These are phyloP conservation scores for Anoura caudifer DNA, from an alignment of 2,113 vertebrate genomes.

Conservation along the genomic window DNA sequence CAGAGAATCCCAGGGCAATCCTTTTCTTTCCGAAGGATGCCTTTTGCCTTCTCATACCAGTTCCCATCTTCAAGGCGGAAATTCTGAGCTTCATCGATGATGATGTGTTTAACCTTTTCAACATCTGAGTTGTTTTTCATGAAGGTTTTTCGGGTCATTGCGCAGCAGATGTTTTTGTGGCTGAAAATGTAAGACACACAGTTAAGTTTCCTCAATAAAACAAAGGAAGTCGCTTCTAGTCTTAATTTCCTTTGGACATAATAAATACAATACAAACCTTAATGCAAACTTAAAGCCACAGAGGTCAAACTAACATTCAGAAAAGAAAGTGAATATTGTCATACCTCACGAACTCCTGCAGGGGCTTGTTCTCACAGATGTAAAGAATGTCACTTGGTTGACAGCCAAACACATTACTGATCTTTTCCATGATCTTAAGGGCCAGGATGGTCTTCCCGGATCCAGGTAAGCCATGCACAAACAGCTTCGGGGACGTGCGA, in stretches of 20 bases:
- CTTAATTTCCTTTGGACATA: background rate
- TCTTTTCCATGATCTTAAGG: conserved; percentile 67
- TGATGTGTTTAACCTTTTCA: conserved; percentile 38
- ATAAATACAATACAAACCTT: background rate
- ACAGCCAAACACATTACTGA: conserved; percentile 57
- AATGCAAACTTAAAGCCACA: background rate
- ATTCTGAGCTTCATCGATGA: conserved; percentile 77
- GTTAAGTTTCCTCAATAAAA: background rate
- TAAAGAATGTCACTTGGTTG: conserved; percentile 60
- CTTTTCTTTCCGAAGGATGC: background rate
- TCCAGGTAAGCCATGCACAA: conserved; percentile 75
- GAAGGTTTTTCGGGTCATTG: conserved; percentile 58
- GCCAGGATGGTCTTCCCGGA: conserved; percentile 77
- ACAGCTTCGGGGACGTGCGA: conserved; percentile 41
- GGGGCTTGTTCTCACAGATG: conserved; percentile 73
- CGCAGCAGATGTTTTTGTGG: conserved; percentile 10
- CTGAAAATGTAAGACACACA: conserved; percentile 48
- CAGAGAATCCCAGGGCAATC: conserved; percentile 56
- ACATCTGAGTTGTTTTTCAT: background rate
- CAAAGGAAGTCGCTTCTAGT: background rate
- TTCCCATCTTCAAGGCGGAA: conserved; percentile 19
- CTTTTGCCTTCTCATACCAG: conserved; percentile 54
- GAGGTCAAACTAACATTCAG: background rate
- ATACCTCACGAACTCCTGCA: conserved; percentile 63
- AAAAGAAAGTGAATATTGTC: background rate